Evolutionary conservation across 2,113 vertebrate genomes (phyloP), one percentile per base, ranked within the genome.

Genomic region (Sylvilagus bachmani): DNA sequence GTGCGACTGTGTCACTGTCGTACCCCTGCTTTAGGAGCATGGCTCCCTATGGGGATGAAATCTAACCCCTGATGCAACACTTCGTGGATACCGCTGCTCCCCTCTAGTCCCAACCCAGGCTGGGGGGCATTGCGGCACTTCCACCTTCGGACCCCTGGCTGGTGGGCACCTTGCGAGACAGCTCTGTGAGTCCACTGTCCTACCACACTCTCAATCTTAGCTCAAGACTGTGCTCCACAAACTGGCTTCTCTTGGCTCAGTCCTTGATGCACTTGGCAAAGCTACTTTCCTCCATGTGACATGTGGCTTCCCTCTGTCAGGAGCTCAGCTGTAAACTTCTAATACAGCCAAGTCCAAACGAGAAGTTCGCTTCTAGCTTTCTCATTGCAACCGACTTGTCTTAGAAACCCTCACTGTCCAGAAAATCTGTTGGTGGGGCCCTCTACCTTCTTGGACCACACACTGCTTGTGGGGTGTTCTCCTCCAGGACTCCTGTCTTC

Each of bases 1-100:
- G 8, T 13, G 22, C 8, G 27, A 0, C 8, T 27, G 16, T 38
- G 58, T 8, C 70, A 14, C 3, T 5, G 1, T 12, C 7, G 14
- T 12, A 24, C 21, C 19, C 9, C n/a, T 0, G 33, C 58, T 36
- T 25, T 24, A 27, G 33, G 3, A 10, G 6, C 55, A 24, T 13
- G n/a, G 36, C 2, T 62, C 22, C 31, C 10, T 44, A 1, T 0
- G 4, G 44, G 64, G 24, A 16, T 21, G n/a, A 7, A 17, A 62
- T 73, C 58, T 80, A 10, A 64, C 10, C 62, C 29, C 0, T 4
- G 38, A 55, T 6, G n/a, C 29, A 71, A 19, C 61, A 7, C 0
- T 21, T 55, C 36, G 4, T 44, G 10, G 5, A n/a, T 1, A 0
- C 17, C 44, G 36, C 69, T 22, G 29, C 11, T 31, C 24, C 51